These are phyloP conservation scores for Pelobates cultripes DNA, from an alignment of 2,797 vertebrate genomes.

Conservation along the genomic window DNA sequence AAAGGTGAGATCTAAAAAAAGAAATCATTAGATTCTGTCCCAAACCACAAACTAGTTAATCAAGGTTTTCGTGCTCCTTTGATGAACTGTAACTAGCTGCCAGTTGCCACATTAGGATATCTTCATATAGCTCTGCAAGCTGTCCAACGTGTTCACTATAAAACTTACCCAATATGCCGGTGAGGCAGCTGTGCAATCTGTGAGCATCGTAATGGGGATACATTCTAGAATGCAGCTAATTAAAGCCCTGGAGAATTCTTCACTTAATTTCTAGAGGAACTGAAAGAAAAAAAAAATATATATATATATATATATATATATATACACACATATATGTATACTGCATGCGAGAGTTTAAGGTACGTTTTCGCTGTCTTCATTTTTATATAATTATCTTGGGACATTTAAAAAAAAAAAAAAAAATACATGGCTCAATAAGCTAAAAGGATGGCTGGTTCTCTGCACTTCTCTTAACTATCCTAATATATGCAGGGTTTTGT, in stretches of 20 bases:
- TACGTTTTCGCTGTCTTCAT: background rate
- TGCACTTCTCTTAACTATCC: background rate
- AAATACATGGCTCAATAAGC: too few species aligned
- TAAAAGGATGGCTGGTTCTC: background rate
- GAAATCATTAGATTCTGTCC: background rate
- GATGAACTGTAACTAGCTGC: background rate
- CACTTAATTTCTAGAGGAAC: conserved; percentile 56
- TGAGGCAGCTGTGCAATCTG: conserved; percentile 52
- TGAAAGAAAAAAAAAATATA: background rate
- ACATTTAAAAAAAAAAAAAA: background rate
- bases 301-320: conserved; percentile 3
- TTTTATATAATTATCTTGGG: conserved; percentile 8
- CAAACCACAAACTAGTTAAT: background rate
- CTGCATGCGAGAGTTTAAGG: conserved; percentile 16
- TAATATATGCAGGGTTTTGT: background rate
- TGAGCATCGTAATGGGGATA: conserved; percentile 58
- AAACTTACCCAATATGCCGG: background rate
- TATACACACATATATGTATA: too few species aligned
- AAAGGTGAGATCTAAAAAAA: conserved; percentile 4
- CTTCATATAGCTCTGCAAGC: background rate
- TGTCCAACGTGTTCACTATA: background rate
- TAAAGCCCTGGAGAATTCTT: conserved; percentile 62
- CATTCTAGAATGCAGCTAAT: conserved; percentile 64
- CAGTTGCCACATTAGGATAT: background rate
- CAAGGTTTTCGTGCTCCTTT: background rate